These are phyloP conservation scores for Pyrocephalus nanus DNA, from an alignment of 2,797 vertebrate species.

Conservation along the genomic window DNA sequence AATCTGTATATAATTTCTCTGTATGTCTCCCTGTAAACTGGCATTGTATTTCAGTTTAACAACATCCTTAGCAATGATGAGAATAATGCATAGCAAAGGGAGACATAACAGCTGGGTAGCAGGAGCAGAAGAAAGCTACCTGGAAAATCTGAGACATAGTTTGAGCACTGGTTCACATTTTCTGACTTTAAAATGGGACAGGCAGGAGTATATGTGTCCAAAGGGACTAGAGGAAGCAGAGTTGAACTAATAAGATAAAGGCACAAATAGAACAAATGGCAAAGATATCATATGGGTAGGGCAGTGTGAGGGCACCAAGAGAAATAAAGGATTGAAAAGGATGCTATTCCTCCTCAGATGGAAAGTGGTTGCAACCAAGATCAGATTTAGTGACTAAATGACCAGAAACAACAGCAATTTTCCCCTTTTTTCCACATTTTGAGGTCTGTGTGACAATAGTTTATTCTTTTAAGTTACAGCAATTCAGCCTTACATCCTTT, in stretches of 20 bases:
- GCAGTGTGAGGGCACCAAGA: not conserved
- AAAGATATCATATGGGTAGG: not conserved
- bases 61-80: not conserved
- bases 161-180: not conserved
- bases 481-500: not conserved
- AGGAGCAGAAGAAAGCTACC: not conserved
- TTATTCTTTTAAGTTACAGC: conserved; percentile 32
- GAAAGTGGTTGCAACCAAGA: not conserved
- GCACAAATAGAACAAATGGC: not conserved
- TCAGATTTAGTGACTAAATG: not conserved
- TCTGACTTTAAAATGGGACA: not conserved
- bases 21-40: not conserved
- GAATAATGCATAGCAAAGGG: not conserved
- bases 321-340: not conserved
- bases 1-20: conserved; percentile 18
- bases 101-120: not conserved
- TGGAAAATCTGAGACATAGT: not conserved
- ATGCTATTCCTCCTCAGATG: not conserved
- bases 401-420: not conserved
- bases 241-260: not conserved
- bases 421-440: not conserved
- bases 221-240: not conserved
- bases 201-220: not conserved
- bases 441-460: not conserved
- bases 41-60: conserved; percentile 14